Evolutionary conservation across 2,888 invertebrate species (phyloP).

Genomic region (Bombylius discolor): DNA sequence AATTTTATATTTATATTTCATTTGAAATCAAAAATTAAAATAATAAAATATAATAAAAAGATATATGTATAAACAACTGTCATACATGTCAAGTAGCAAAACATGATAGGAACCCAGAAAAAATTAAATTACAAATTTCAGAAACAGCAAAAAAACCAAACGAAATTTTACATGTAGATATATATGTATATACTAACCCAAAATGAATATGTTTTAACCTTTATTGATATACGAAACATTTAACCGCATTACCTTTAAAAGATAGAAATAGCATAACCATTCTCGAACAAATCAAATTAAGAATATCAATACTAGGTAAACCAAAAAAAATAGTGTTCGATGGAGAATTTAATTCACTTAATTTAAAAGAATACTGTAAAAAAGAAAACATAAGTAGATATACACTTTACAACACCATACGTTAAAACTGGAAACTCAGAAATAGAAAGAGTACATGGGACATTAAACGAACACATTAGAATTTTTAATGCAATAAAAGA

Average conservation of each 20-base stretch:
- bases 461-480: slow-evolving; percentile 2
- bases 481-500: background rate
- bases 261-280: slow-evolving; percentile 10
- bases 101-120: background rate
- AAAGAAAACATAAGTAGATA: background rate
- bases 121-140: slow-evolving; percentile 2
- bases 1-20: no score
- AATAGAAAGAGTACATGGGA: slow-evolving; percentile 2
- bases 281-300: slow-evolving; percentile 1
- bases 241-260: slow-evolving; percentile 1
- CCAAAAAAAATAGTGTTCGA: slow-evolving; percentile 7
- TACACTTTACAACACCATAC: background rate
- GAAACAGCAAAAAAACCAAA: slow-evolving; percentile 1
- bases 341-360: slow-evolving; percentile 9
- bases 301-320: slow-evolving; percentile 8
- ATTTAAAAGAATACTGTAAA: slow-evolving; percentile 7
- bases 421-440: slow-evolving; percentile 6
- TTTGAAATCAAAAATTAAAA: no score
- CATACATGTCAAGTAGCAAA: background rate
- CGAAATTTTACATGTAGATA: slow-evolving; percentile 1
- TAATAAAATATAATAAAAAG: background rate
- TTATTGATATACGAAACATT: slow-evolving; percentile 10
- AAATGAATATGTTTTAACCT: slow-evolving; percentile 5
- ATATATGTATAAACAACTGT: background rate
- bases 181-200: background rate